Conservation (phyloP, 2,797 vertebrate genomes). For the Alcedo atthis region DNA sequence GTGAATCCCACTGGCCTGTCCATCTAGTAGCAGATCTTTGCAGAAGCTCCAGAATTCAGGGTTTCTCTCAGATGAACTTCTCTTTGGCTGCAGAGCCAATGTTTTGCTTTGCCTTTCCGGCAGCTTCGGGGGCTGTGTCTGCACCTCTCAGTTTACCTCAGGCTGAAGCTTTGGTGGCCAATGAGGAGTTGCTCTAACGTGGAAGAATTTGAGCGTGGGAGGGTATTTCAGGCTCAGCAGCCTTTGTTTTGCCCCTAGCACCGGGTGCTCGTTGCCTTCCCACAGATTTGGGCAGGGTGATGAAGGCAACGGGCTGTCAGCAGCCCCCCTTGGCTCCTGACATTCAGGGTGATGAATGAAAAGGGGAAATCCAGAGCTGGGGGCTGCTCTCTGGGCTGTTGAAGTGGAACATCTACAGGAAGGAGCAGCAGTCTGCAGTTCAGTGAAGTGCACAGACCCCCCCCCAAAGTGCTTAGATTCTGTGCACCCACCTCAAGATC, state of each 20-base stretch:
- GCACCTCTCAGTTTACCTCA: fast-evolving
- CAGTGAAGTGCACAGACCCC: not conserved
- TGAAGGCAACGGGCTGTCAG: not conserved
- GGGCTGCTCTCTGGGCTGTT: not conserved
- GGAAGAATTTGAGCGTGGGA: constrained; percentile 31
- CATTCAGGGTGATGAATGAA: not conserved
- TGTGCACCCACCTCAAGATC: fast-evolving
- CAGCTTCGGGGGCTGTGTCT: not conserved
- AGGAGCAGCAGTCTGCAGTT: not conserved
- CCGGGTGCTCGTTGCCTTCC: not conserved
- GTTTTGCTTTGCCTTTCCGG: too few species aligned
- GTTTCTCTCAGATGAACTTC: not conserved
- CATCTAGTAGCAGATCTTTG: not conserved
- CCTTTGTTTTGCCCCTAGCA: not conserved
- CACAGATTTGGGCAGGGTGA: not conserved
- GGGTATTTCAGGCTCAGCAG: not conserved
- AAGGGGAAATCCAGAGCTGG: not conserved
- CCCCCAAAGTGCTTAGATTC: not conserved
- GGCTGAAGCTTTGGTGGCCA: not conserved
- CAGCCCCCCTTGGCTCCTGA: not conserved
- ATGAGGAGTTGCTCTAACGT: constrained; percentile 18
- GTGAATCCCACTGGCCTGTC: not conserved
- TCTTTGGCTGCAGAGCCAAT: too few species aligned
- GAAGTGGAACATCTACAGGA: not conserved
- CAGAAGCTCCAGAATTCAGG: not conserved